Evolutionary conservation across 2,113 vertebrate genomes (phyloP), one percentile per base, ranked within the genome.

Genomic region (Oreotrochilus melanogaster): DNA sequence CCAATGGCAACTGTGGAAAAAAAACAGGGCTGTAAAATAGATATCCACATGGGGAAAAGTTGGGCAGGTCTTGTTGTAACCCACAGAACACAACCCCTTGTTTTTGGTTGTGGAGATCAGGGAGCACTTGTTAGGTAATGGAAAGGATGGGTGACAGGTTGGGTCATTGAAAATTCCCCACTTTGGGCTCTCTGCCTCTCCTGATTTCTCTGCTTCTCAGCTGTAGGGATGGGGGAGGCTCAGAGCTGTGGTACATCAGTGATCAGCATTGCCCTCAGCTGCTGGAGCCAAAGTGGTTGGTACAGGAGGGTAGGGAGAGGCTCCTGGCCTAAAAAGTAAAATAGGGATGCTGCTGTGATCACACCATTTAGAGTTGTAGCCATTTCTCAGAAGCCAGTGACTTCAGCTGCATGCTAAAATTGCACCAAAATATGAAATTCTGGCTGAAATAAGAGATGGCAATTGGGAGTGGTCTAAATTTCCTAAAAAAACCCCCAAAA

Each of bases 21-120:
- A 97, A 97, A 95, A 91, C 88, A 86, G 89, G 82, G 88, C 92
- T 97, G 95, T 91, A 73, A 94, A 96, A 95, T 73, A 60, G 81
- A 95, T 57, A 92, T 92, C 31, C 65, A 51, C 51, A 1, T 1
- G 67, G 66, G 83, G 82, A 92, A 79, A 84, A 92, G 78, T 62
- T 92, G 58, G 74, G 53, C 61, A 87, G 88, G 56, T 78, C 73
- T 84, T 62, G 3, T 90, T 67, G 95, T 87, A 87, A 82, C 28
- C 60, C 51, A 1, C 11, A 33, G 6, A 57, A 4, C 51, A 21
- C 39, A 88, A 1, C 58, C 24, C 42, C 65, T 39, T 5, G 62
- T 31, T 47, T 6, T 70, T 10, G 64, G 80, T 35, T 47, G 66
- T 21, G 80, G 42, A 27, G 72, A 60, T 25, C 33, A 54, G 45